Percentiles rank a stretch among this genome's conserved stretches.
Conservation (phyloP, 2,797 vertebrate genomes). For the Petrocephalus schoutedeni region DNA sequence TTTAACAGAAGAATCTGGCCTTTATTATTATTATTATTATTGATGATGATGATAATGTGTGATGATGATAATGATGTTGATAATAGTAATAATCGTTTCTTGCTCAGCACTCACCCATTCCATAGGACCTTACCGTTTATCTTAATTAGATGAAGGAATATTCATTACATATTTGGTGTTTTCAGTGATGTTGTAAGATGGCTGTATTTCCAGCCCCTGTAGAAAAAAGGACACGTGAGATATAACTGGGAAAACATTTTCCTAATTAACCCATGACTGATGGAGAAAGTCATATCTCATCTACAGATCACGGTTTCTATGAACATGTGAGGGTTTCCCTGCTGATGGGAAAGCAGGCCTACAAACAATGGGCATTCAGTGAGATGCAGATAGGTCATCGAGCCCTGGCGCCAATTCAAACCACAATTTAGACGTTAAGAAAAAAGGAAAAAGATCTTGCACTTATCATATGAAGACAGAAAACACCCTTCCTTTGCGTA, state of each 20-base stretch:
- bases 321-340: constrained; percentile 23
- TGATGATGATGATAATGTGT: too few species aligned
- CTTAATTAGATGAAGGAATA: neutral
- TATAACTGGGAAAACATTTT: neutral
- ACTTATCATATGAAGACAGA: constrained; percentile 23
- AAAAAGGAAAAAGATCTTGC: constrained; percentile 19
- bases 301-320: constrained; percentile 19
- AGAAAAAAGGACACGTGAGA: neutral
- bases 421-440: constrained; percentile 28
- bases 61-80: neutral
- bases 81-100: neutral
- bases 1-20: neutral
- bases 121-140: neutral
- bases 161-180: neutral
- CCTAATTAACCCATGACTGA: neutral
- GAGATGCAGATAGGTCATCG: neutral
- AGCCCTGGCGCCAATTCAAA: constrained; percentile 2
- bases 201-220: neutral
- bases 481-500: constrained; percentile 24
- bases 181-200: neutral
- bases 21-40: neutral
- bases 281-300: neutral
- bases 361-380: constrained; percentile 8
- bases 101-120: neutral
- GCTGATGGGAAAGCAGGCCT: neutral